These are phyloP conservation scores for Wasmannia auropunctata DNA, from an alignment of 1,140 invertebrate genomes.

Conservation along the genomic window DNA sequence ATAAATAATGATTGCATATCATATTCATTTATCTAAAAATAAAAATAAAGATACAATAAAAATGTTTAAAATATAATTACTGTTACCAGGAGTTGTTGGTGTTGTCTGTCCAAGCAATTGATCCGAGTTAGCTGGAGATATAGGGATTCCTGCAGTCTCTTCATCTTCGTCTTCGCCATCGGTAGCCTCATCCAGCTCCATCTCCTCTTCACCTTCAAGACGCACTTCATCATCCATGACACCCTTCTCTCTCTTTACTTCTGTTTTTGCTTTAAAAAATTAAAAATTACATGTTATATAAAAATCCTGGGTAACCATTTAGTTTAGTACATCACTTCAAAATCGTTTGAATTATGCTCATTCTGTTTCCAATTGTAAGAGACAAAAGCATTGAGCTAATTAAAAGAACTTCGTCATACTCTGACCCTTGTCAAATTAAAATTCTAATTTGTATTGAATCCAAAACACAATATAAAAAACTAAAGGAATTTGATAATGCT, in stretches of 20 bases:
- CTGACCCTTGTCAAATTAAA: neutral
- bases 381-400: neutral
- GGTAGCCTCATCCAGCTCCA: slow-evolving; percentile 84
- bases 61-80: slow-evolving; percentile 51
- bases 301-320: neutral
- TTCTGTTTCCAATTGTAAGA: no score
- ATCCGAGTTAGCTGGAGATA: slow-evolving; percentile 83
- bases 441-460: neutral
- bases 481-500: neutral
- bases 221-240: slow-evolving; percentile 85
- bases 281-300: neutral
- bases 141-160: slow-evolving; percentile 81
- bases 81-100: slow-evolving; percentile 77
- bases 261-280: neutral
- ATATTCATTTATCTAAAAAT: neutral
- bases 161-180: slow-evolving; percentile 84
- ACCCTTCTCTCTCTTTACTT: slow-evolving; percentile 38
- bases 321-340: no score
- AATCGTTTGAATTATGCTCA: no score
- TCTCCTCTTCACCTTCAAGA: slow-evolving; percentile 85
- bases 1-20: neutral
- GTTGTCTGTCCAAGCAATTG: slow-evolving; percentile 80
- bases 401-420: neutral
- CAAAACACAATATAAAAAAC: neutral
- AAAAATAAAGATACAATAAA: neutral